Percentiles rank a stretch among this genome's conserved stretches.
Evolutionary conservation across 2,797 vertebrate species (phyloP).

Genomic region (Columba guinea): DNA sequence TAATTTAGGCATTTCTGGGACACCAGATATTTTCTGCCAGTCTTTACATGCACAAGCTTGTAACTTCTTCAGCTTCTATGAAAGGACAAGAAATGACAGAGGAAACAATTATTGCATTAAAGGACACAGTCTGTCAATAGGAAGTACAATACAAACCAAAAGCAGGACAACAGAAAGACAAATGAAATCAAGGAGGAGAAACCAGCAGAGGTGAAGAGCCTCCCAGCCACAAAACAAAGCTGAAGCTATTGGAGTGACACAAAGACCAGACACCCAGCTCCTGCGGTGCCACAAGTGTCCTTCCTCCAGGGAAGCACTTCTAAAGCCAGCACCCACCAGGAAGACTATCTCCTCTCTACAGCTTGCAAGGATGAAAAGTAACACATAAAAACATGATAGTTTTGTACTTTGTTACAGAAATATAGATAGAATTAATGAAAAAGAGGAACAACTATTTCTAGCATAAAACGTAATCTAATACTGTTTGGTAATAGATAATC

Average conservation of each 20-base stretch:
- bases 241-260: not conserved
- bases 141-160: not conserved
- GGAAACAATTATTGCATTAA: not conserved
- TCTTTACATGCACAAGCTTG: not conserved
- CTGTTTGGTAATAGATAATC: not conserved
- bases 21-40: not conserved
- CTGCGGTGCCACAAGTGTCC: not conserved
- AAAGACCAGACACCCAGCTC: not conserved
- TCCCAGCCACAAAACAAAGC: not conserved
- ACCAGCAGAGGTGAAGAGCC: not conserved
- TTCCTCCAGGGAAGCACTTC: not conserved
- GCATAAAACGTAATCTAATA: not conserved
- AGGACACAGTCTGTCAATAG: not conserved
- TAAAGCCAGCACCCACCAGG: not conserved
- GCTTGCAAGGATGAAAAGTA: not conserved
- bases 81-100: not conserved
- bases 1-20: not conserved
- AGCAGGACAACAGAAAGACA: not conserved
- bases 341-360: not conserved
- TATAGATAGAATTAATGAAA: not conserved
- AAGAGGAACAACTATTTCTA: not conserved
- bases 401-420: not conserved
- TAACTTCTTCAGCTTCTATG: not conserved
- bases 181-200: not conserved
- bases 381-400: rapidly evolving